Conservation (phyloP, 2,888 invertebrate genomes). For the Hanleya hanleyi region DNA sequence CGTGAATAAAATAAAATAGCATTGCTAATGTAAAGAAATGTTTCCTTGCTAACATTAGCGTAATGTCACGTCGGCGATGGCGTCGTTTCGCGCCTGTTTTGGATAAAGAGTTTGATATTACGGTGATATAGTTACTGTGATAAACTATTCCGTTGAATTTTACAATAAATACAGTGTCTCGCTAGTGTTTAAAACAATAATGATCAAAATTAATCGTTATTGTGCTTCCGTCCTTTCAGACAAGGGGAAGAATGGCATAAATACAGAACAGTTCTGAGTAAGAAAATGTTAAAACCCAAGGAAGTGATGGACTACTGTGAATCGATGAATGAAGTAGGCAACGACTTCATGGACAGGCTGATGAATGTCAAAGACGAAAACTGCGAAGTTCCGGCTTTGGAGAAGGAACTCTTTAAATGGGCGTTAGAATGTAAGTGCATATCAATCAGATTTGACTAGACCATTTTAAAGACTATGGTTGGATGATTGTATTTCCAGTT, state of each 20-base stretch:
- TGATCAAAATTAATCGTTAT: background rate
- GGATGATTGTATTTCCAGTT: too few species aligned
- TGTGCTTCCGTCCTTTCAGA: constrained; percentile 44
- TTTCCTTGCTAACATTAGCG: too few species aligned
- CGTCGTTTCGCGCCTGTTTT: too few species aligned
- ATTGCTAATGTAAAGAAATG: too few species aligned
- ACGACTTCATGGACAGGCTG: constrained; percentile 65
- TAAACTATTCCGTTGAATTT: too few species aligned
- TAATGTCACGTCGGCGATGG: too few species aligned
- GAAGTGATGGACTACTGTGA: constrained; percentile 63
- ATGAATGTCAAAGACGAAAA: constrained; percentile 31
- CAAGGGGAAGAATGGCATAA: constrained; percentile 72
- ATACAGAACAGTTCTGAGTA: constrained; percentile 63
- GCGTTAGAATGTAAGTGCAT: constrained; percentile 72
- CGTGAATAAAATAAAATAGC: too few species aligned
- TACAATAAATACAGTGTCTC: background rate
- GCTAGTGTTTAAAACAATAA: too few species aligned
- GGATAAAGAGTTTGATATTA: too few species aligned
- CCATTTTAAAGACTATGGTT: too few species aligned
- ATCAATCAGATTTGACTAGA: too few species aligned
- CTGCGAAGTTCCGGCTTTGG: constrained; percentile 56
- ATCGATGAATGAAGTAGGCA: constrained; percentile 64
- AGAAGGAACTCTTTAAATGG: constrained; percentile 72
- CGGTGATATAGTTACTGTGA: too few species aligned
- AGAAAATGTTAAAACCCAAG: constrained; percentile 68